These are phyloP conservation scores for Microdon myrmicae DNA, from an alignment of 2,888 invertebrate genomes.

Conservation along the genomic window DNA sequence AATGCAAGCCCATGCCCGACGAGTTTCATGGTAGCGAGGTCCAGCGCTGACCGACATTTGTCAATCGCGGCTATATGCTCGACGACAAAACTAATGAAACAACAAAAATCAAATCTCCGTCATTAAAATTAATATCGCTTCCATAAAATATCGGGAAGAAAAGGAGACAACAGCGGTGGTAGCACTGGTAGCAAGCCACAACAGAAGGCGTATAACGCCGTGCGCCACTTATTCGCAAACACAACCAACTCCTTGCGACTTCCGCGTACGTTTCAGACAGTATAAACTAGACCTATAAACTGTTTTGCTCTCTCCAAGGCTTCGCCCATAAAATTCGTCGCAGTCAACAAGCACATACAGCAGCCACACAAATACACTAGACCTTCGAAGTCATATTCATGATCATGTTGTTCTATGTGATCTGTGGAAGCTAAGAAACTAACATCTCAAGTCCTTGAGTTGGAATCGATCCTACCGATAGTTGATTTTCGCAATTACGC, in stretches of 20 bases:
- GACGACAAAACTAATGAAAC: conserved; percentile 32
- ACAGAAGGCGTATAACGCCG: too few relatives aligned
- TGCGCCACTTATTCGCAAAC: conserved; percentile 1
- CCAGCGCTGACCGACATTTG: too few relatives aligned
- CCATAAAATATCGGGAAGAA: conserved; percentile 22
- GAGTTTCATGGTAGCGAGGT: too few relatives aligned
- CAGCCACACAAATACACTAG: conserved; percentile 2
- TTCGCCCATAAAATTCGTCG: neutral
- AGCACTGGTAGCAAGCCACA: too few relatives aligned
- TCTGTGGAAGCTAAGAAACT: conserved; percentile 25
- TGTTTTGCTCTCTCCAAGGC: neutral
- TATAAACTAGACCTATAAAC: too few relatives aligned
- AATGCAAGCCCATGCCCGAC: too few relatives aligned
- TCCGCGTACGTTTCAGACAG: conserved; percentile 7
- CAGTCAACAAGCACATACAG: conserved; percentile 16
- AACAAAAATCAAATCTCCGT: conserved; percentile 18
- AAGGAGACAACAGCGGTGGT: neutral
- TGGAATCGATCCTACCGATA: conserved; percentile 35
- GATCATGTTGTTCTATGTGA: conserved; percentile 13
- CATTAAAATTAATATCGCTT: conserved; percentile 25
- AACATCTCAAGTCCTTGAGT: conserved; percentile 12
- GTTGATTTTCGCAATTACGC: conserved; percentile 40
- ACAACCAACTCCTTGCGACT: neutral
- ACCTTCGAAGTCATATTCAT: neutral
- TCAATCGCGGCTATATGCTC: conserved; percentile 17